These are phyloP conservation scores for Dolichomitus sp. DNA, from an alignment of 2,888 invertebrate genomes.

Conservation along the genomic window DNA sequence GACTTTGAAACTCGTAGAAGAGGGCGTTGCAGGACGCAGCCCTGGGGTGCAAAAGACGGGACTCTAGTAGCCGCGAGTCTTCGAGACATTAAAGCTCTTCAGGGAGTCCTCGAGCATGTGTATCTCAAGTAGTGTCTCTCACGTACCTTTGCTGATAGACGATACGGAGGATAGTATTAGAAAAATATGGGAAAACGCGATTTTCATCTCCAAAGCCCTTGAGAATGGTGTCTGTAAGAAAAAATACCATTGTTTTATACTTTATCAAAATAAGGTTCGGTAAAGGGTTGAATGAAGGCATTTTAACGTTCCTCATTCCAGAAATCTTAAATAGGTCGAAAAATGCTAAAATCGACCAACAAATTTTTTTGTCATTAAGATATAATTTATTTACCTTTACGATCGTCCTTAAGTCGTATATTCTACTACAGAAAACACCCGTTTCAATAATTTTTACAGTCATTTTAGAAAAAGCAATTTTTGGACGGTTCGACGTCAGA, in stretches of 20 bases:
- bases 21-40: constrained; percentile 10
- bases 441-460: no score
- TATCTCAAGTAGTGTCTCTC: constrained; percentile 51
- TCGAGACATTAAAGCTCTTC: constrained; percentile 72
- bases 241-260: background rate
- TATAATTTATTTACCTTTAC: no score
- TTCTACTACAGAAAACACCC: no score
- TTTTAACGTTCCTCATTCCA: no score
- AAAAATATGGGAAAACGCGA: background rate
- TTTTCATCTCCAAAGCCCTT: background rate
- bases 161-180: constrained; percentile 8
- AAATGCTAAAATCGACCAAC: no score
- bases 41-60: constrained; percentile 5
- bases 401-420: no score
- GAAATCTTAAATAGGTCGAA: no score
- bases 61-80: constrained; percentile 58
- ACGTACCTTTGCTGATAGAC: constrained; percentile 28
- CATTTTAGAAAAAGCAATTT: no score
- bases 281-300: background rate
- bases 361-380: no score
- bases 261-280: background rate
- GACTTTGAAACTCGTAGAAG: constrained; percentile 63
- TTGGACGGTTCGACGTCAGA: no score
- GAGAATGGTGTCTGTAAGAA: background rate
- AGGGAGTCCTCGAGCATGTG: constrained; percentile 57